Evolutionary conservation across 2,888 invertebrate species (phyloP).

Genomic region (Gymnosoma rotundatum): DNA sequence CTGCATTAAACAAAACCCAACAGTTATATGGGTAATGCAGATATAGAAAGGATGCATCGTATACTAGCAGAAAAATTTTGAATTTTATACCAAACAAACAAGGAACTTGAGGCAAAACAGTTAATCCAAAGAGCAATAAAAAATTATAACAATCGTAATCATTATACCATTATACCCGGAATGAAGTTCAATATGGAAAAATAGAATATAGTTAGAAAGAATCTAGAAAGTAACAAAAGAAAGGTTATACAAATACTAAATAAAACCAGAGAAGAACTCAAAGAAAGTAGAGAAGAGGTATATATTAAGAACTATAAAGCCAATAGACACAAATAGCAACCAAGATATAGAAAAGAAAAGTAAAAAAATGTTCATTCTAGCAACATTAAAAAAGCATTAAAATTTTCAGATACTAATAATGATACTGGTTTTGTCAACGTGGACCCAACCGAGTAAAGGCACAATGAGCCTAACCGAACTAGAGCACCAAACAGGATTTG

Average conservation of each 20-base stretch:
- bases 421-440: too few relatives aligned
- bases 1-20: neutral
- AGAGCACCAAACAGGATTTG: too few relatives aligned
- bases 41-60: too few relatives aligned
- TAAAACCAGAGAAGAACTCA: slow-evolving; percentile 33
- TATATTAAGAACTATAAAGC: slow-evolving; percentile 27
- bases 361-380: too few relatives aligned
- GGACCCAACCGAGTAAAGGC: too few relatives aligned
- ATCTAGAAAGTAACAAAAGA: slow-evolving; percentile 1
- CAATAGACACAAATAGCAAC: slow-evolving; percentile 14
- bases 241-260: neutral
- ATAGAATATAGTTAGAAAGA: neutral
- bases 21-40: neutral
- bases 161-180: neutral
- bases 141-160: neutral
- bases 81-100: neutral
- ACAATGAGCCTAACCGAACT: too few relatives aligned
- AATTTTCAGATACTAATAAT: too few relatives aligned
- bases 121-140: too few relatives aligned
- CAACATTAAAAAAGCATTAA: too few relatives aligned
- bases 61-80: neutral
- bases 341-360: too few relatives aligned
- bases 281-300: slow-evolving; percentile 28
- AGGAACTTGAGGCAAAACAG: neutral
- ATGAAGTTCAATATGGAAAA: neutral